Base-by-base conservation (phyloP, 2,797 vertebrate genomes). In the Phoebastria nigripes region DNA sequence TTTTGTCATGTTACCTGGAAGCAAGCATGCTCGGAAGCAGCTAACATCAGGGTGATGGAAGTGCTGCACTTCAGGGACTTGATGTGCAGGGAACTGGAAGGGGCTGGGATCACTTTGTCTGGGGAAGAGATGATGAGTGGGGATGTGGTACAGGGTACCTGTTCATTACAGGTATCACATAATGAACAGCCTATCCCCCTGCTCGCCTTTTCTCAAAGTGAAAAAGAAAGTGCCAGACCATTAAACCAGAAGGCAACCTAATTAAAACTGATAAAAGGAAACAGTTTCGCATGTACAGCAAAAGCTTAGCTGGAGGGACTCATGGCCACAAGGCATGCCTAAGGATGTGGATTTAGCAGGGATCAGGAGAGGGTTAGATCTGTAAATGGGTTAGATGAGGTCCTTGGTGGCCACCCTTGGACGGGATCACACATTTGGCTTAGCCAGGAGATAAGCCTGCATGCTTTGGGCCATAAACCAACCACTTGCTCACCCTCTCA, bases 231-330 rank as follows among this genome's bases (percentile, higher is more conserved):
- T 37, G 62, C 61, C 62, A 58, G 86, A 56, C 54, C 67, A 39
- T 55, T 69, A 41, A 87, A 72, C 66, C 42, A 89, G 86, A 92
- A 94, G 54, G 66, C 42, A 94, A 44, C 42, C 58, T 87, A 93
- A 89, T 96, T 87, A 97, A 77, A 90, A 81, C 58, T 90, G 86
- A 92, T 96, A 70, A 96, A 90, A 96, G 93, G 88, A 73, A 87
- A 58, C 20, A 0, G 62, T 93, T 96, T 90, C 86, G 42, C 70
- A 8, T 66, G 94, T 62, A 93, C 51, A 92, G 94, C 89, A 79
- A 47, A 71, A 84, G 59, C 7, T 2, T 44, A 66, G 92, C 94
- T 96, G 92, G 83, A 96, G 86, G 89, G 73, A 82, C 51, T 80
- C 11, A 3, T 55, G 89, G 81, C 94, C 59, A 89, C 35, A 12